These are phyloP conservation scores for Abrostola tripartita DNA, from an alignment of 2,888 invertebrate species.

Conservation along the genomic window DNA sequence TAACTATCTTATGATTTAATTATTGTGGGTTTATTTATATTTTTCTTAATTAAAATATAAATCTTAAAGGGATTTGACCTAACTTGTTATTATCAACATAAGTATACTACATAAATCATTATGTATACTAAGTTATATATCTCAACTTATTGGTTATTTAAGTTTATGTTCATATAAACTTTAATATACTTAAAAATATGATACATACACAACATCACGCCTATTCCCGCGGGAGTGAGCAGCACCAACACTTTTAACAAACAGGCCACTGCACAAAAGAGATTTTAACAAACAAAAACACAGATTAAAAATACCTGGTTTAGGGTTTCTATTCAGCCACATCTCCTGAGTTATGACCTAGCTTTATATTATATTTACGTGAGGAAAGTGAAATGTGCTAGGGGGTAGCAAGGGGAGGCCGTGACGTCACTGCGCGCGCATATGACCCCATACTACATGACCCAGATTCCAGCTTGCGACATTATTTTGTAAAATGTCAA, in stretches of 20 bases:
- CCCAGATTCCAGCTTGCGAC: constrained; percentile 83
- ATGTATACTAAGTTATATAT: too few species aligned
- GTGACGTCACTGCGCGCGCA: constrained; percentile 86
- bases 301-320: constrained; percentile 40
- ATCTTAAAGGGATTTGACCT: too few species aligned
- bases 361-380: constrained; percentile 55
- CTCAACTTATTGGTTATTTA: too few species aligned
- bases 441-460: constrained; percentile 72
- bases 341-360: constrained; percentile 43
- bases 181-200: not conserved
- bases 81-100: too few species aligned
- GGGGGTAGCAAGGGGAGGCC: constrained; percentile 69
- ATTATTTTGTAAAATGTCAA: constrained; percentile 78
- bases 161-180: too few species aligned
- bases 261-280: constrained; percentile 11
- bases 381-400: constrained; percentile 76
- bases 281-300: constrained; percentile 31
- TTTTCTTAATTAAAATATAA: too few species aligned
- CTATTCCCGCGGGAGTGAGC: not conserved
- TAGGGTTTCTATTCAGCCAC: constrained; percentile 28
- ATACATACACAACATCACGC: not conserved
- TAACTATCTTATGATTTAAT: too few species aligned
- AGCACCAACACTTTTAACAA: constrained; percentile 10
- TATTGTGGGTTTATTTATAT: too few species aligned
- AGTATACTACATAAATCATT: too few species aligned